A percentile compares a stretch with the other conserved stretches of the same genome.
phyloP scores from a whole-genome alignment of 1,140 invertebrate genomes.

The Sycophaga agraensis region DNA sequence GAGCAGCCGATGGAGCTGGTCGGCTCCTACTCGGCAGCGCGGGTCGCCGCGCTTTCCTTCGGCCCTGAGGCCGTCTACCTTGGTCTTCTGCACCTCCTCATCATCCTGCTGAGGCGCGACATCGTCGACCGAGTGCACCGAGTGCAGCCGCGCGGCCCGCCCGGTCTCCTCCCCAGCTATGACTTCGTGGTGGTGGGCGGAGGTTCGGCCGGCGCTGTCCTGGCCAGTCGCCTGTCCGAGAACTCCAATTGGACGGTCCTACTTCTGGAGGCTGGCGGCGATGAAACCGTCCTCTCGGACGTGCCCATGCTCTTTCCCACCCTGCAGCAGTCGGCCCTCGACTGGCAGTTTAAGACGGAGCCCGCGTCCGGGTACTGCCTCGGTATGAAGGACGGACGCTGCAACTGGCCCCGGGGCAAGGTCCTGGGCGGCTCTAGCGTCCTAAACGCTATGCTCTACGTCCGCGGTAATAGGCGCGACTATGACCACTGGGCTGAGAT shows the following conservation, averaged over 20 bases:
- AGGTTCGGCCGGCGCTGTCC: slow-evolving; percentile 79
- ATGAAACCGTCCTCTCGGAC: slow-evolving; percentile 74
- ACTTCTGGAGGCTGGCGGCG: slow-evolving; percentile 78
- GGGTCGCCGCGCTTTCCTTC: slow-evolving; percentile 60
- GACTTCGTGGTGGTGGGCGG: slow-evolving; percentile 81
- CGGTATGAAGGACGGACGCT: slow-evolving; percentile 63
- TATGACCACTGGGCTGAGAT: slow-evolving; percentile 79
- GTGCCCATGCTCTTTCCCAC: slow-evolving; percentile 74
- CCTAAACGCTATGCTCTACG: slow-evolving; percentile 87
- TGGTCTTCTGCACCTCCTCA: slow-evolving; percentile 62
- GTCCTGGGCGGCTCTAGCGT: slow-evolving; percentile 81
- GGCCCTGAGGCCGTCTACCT: slow-evolving; percentile 65
- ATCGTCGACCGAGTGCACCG: slow-evolving; percentile 66
- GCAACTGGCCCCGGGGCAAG: slow-evolving; percentile 75
- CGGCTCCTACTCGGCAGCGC: slow-evolving; percentile 53
- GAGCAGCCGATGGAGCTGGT: slow-evolving; percentile 18
- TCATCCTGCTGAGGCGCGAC: slow-evolving; percentile 65
- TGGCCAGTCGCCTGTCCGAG: slow-evolving; percentile 76
- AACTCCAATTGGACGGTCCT: slow-evolving; percentile 70
- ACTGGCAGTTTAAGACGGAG: slow-evolving; percentile 80
- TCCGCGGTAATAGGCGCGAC: slow-evolving; percentile 80
- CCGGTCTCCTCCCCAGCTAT: slow-evolving; percentile 61
- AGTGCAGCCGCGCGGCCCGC: slow-evolving; percentile 54
- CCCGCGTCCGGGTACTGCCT: slow-evolving; percentile 68
- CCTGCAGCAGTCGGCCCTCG: slow-evolving; percentile 70